Evolutionary conservation across 1,140 invertebrate genomes (phyloP), one percentile per base, ranked within the genome.

Genomic region (Leptinotarsa lineolata): DNA sequence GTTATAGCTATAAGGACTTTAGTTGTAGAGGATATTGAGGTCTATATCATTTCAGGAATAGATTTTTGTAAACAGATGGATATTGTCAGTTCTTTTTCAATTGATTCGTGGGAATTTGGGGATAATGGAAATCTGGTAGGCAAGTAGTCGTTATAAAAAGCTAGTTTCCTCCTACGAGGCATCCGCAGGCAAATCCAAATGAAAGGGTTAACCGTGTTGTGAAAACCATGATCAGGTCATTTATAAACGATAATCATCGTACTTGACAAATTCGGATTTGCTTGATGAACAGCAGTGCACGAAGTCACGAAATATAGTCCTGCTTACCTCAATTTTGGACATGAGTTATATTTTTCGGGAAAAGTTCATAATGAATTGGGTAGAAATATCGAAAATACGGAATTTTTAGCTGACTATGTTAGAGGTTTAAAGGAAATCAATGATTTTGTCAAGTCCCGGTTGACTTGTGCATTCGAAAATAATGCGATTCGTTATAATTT

Each of bases 191-290:
- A 39, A 76, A 75, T 54, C 68, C 66, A 39, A 72, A 70, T 15
- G 76, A 77, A 61, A 46, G 76, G 4, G 45, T 22, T 12, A 76
- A 77, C 61, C 59, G 54, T 22, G 72, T 74, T 20, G 61, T 77
- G 15, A 66, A 46, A n/a, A 74, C 73, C 15, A 44, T 68, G 20
- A 72, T 77, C 21, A 46, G 74, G 13, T 75, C 59, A 18, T 75
- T 70, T 72, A 45, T 76, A 16, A 24, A 66, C 4, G 30, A 75
- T 44, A 66, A 73, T 61, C 72, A 77, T 69, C 39, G 15, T 5
- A 20, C 68, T 20, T 75, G 74, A 69, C 3, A 67, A 75, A 54
- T 59, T 71, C 18, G 21, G n/a, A 30, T 39, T 60, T 13, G 73
- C 76, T 30, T 61, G 73, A 18, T 64, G 69, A 45, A 68, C 74